Percentiles rank a stretch among this genome's conserved stretches.
These are phyloP conservation scores for Hipposideros armiger DNA, from an alignment of 2,113 vertebrate species.

Conservation along the genomic window DNA sequence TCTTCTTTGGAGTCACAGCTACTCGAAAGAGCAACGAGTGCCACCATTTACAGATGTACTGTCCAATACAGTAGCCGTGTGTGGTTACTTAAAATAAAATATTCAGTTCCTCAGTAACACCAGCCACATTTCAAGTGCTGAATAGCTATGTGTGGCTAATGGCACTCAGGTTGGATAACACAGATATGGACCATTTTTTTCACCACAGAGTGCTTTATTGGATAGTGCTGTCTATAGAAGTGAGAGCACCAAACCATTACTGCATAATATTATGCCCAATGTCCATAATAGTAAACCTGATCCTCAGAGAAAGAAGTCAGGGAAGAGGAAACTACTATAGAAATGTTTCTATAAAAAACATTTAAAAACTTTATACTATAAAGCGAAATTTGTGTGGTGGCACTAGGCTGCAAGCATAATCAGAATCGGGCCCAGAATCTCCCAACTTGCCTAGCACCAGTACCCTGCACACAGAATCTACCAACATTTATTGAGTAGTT, in stretches of 20 bases:
- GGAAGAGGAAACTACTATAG: neutral
- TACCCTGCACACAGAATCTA: neutral
- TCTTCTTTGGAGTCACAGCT: neutral
- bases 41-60: neutral
- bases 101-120: neutral
- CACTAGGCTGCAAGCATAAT: neutral
- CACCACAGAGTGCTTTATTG: neutral
- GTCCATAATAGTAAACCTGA: neutral
- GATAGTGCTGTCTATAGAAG: neutral
- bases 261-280: neutral
- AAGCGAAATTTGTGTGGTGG: neutral
- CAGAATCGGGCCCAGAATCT: neutral
- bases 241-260: neutral
- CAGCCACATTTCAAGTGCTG: neutral
- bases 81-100: constrained; percentile 24
- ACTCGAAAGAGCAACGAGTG: neutral
- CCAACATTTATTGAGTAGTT: neutral
- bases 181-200: neutral
- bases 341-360: constrained; percentile 33
- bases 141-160: neutral
- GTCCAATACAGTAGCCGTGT: neutral
- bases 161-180: neutral
- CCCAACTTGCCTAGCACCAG: neutral
- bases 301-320: neutral
- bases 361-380: neutral